These are phyloP conservation scores for Cervus canadensis DNA, from an alignment of 2,113 vertebrate genomes.

Conservation along the genomic window DNA sequence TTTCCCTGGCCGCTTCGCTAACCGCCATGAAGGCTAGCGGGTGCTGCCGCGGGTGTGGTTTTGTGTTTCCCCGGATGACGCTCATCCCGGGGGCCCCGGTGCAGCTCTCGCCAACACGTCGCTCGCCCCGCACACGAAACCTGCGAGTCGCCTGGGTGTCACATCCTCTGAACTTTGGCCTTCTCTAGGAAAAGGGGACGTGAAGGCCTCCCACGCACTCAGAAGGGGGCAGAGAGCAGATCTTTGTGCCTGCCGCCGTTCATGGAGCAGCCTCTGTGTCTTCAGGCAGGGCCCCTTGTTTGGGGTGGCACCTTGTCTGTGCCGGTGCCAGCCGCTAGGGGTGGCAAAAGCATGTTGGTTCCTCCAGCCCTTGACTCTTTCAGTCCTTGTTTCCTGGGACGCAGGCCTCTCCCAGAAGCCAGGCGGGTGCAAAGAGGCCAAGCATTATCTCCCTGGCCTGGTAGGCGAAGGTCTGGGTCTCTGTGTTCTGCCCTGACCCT, in stretches of 20 bases:
- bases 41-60: neutral
- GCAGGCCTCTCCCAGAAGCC: neutral
- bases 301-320: neutral
- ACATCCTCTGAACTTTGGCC: neutral
- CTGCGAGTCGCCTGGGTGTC: too few species aligned
- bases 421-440: neutral
- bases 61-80: neutral
- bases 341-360: neutral
- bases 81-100: neutral
- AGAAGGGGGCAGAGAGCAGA: neutral
- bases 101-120: neutral
- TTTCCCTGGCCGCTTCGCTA: neutral
- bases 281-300: neutral
- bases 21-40: neutral
- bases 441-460: neutral
- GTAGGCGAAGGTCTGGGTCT: neutral
- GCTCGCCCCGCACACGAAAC: neutral
- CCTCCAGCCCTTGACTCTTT: neutral
- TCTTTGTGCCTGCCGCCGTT: neutral
- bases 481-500: neutral
- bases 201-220: neutral
- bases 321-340: neutral
- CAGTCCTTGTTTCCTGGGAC: neutral
- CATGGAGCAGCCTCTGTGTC: neutral
- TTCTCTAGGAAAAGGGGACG: neutral